Evolutionary conservation across 1,140 invertebrate species (phyloP).

Genomic region (Diprion similis): DNA sequence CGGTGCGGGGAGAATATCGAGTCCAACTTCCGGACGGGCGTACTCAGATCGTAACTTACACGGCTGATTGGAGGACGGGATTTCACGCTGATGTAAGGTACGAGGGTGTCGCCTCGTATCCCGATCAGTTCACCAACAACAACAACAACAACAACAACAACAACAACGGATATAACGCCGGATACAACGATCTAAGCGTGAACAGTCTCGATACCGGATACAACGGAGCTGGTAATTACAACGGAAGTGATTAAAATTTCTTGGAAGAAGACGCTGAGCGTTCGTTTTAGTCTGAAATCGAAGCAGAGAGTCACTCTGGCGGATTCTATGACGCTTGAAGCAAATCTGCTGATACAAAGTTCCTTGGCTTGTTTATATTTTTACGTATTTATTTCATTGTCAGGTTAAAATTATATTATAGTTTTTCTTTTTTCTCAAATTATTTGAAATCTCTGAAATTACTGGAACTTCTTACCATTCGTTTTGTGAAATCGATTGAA

Average conservation of each 20-base stretch:
- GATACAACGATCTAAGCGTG: conserved; percentile 25
- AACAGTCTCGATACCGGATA: conserved; percentile 33
- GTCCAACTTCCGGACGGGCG: conserved; percentile 78
- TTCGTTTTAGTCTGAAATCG: background rate
- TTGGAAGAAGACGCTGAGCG: background rate
- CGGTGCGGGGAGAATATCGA: conserved; percentile 74
- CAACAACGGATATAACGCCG: conserved; percentile 30
- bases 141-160: conserved; percentile 31
- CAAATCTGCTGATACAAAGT: background rate
- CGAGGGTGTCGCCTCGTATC: conserved; percentile 73
- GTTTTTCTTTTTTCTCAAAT: too few species aligned
- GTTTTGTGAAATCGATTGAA: too few species aligned
- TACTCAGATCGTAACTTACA: conserved; percentile 76
- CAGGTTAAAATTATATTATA: too few species aligned
- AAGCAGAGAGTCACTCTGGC: background rate
- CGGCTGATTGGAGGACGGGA: conserved; percentile 78
- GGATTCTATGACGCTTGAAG: background rate
- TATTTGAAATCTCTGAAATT: too few species aligned
- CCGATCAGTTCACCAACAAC: conserved; percentile 60
- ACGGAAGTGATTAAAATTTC: background rate
- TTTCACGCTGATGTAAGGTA: conserved; percentile 83
- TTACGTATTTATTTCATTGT: background rate
- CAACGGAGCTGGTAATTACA: conserved; percentile 28
- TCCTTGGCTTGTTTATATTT: background rate
- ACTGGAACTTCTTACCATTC: too few species aligned